Base-by-base conservation (phyloP, 2,888 invertebrate genomes). In the Drosophila prostipennis region DNA sequence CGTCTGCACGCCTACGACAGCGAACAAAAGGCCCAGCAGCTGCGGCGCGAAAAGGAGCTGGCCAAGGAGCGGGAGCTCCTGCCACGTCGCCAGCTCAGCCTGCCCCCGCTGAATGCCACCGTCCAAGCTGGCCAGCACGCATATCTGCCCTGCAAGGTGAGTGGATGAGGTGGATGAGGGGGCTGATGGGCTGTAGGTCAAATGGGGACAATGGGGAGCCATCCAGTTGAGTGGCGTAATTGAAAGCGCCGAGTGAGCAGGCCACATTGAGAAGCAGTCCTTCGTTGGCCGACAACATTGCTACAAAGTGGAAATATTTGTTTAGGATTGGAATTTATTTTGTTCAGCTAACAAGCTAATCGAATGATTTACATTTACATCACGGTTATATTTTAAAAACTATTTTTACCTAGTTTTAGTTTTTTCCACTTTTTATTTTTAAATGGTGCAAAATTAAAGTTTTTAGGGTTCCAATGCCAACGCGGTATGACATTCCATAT, bases 81-180 rank as follows among this genome's bases (percentile, higher is more conserved):
- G 56, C 78, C 85, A n/a, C 77, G 79, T 2, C 80, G 77, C 11
- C 88, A 79, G 59, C 87, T 88, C 45, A 88, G 84, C 46, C 79
- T 80, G 54, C 84, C 79, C n/a, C 73, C 89, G 42, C 96, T 95
- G 91, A 97, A 97, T 93, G 95, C 97, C 91, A 97, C 97, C 69
- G 96, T 97, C 77, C 97, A 98, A 93, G 94, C 96, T 88, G 97
- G 97, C 88, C 96, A 96, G 65, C 96, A 96, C 93, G 97, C 97
- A 80, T 97, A 96, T 93, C 94, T 98, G 81, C 97, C 97, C 64
- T 98, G 97, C 94, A 96, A 96, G 93, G 96, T 95, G 85, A 93
- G 93, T 90, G 61, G 6, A 5, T 11, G 8, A 8, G 8, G 13
- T n/a, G 10, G 1, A 1, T 29, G 29, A 29, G n/a, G 7, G 26